Conservation (phyloP, 1,140 invertebrate species). For the Nymphalis io region DNA sequence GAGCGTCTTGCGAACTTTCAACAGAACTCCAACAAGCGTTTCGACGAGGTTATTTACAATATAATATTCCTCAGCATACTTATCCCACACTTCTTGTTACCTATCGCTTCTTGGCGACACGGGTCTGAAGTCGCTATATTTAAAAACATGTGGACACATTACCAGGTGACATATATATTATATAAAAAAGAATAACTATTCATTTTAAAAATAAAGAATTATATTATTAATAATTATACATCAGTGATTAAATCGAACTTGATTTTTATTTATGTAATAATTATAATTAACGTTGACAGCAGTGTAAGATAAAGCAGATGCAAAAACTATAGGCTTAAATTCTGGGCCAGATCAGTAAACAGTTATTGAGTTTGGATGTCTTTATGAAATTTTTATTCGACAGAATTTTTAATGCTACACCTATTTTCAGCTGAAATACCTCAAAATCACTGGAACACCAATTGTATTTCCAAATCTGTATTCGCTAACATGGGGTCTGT, state of each 20-base stretch:
- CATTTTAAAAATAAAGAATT: no score
- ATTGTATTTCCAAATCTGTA: constrained; percentile 84
- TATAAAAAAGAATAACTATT: not conserved
- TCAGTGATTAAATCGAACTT: no score
- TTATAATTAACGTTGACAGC: no score
- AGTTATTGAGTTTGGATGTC: no score
- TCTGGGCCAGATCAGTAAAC: no score
- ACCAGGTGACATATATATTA: constrained; percentile 78
- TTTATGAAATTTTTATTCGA: no score
- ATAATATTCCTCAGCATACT: constrained; percentile 86
- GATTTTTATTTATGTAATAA: no score
- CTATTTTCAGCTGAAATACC: constrained; percentile 82
- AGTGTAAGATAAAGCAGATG: no score
- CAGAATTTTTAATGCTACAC: no score
- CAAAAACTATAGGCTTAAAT: no score
- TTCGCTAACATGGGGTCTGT: constrained; percentile 82
- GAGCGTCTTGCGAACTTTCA: constrained; percentile 81
- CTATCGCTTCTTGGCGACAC: constrained; percentile 85
- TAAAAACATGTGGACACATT: constrained; percentile 88
- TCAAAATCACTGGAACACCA: constrained; percentile 83
- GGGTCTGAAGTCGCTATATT: constrained; percentile 85
- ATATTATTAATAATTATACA: no score
- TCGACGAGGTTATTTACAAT: constrained; percentile 86
- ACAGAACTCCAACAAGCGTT: constrained; percentile 82
- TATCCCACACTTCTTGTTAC: constrained; percentile 85